Evolutionary conservation across 2,888 invertebrate genomes (phyloP).

Genomic region (Lasioglossum figueresi): DNA sequence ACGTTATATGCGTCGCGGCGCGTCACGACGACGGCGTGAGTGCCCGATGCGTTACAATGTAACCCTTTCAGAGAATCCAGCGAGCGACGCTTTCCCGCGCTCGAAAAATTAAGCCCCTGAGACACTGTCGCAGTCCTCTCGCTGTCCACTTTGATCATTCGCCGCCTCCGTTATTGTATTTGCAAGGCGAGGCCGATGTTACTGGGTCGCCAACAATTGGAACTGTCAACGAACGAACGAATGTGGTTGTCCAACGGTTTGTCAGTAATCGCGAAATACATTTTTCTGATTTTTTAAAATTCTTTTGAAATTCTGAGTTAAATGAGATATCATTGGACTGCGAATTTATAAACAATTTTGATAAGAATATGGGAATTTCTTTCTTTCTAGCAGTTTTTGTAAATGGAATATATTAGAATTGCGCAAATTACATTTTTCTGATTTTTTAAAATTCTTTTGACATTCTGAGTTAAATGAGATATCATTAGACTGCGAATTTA

Average conservation of each 20-base stretch:
- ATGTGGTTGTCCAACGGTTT: not conserved
- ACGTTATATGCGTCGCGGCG: not conserved
- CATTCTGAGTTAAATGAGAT: no score
- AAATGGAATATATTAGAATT: no score
- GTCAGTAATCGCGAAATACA: not conserved
- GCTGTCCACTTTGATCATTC: constrained; percentile 48
- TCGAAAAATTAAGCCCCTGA: constrained; percentile 53
- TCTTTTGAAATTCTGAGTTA: no score
- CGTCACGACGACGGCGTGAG: not conserved
- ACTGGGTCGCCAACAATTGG: constrained; percentile 24
- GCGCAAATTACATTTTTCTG: no score
- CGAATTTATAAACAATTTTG: no score
- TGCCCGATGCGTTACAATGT: constrained; percentile 34
- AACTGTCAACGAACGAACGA: not conserved
- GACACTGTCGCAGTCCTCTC: constrained; percentile 36
- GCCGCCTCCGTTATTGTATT: constrained; percentile 37
- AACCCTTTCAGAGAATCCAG: constrained; percentile 32
- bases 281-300: not conserved
- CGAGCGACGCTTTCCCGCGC: constrained; percentile 37
- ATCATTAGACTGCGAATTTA: no score
- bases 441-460: no score
- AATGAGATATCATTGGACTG: not conserved
- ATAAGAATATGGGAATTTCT: no score
- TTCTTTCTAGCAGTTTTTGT: no score
- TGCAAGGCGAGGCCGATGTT: constrained; percentile 23